Base-by-base conservation (phyloP, 1,140 invertebrate genomes). In the Saxidomus purpurata region DNA sequence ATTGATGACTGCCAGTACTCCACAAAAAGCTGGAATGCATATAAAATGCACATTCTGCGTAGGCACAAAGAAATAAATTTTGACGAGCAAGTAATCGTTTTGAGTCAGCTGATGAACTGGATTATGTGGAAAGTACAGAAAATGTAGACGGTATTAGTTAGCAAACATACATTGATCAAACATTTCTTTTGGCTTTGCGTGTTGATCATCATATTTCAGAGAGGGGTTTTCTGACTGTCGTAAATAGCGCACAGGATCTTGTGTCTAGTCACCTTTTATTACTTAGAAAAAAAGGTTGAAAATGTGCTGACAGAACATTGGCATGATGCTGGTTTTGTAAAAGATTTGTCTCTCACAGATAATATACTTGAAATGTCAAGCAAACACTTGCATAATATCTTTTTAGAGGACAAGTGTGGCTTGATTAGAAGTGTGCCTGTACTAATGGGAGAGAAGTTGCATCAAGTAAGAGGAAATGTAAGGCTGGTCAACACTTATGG, bases 1-100 rank as follows among this genome's bases (percentile, higher is more conserved):
- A 25, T 55, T 79, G 76, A 49, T 49, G 76, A 79, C 40, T 79
- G 76, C 25, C 76, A 79, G 49, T 79, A 79, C n/a, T 11, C n/a
- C 1, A 52, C 4, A 8, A 47, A 28, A 34, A 79, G 76, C 2
- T 79, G 40, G 49, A 52, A 79, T 49, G 76, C n/a, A 49, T 79
- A 79, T 28, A 79, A 79, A 49, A 79, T 79, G 76, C 76, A 79
- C 19, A 19, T 79, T 3, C 8, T 28, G 3, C 71, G 43, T 1
- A 47, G 15, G 22, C 76, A 79, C 22, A 49, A 43, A 79, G 15
- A 79, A n/a, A 25, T 79, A 8, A 49, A 79, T 79, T 36, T 74
- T 74, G 69, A 74, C 17, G 34, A 38, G 67, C 11, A 69, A 69
- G n/a, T 22, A 63, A 63, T 22, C 61, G 22, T 63, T 8, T 25